Conservation (phyloP, 2,797 vertebrate genomes). For the Champsocephalus gunnari region DNA sequence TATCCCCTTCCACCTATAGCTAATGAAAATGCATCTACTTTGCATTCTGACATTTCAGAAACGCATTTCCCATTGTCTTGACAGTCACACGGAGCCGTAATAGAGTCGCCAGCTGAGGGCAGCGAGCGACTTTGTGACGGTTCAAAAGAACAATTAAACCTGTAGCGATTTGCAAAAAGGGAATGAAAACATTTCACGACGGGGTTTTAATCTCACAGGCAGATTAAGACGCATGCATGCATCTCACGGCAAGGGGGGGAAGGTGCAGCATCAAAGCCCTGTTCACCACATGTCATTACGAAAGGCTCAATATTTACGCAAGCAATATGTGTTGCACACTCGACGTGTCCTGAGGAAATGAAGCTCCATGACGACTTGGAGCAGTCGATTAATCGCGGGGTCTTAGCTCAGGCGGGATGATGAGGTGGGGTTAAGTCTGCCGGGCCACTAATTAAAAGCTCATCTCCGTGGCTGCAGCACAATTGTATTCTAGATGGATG, state of each 20-base stretch:
- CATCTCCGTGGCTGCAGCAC: slow-evolving; percentile 59
- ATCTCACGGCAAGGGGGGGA: slow-evolving; percentile 39
- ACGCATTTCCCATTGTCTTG: slow-evolving; percentile 60
- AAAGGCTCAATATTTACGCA: slow-evolving; percentile 76
- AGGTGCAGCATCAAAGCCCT: slow-evolving; percentile 64
- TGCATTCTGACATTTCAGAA: slow-evolving; percentile 72
- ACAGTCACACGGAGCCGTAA: slow-evolving; percentile 68
- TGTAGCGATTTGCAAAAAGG: slow-evolving; percentile 48
- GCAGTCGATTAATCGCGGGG: slow-evolving; percentile 81
- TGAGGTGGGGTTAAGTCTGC: slow-evolving; percentile 80
- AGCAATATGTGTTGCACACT: slow-evolving; percentile 64
- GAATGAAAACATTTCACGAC: slow-evolving; percentile 54
- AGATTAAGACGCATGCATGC: slow-evolving; percentile 54
- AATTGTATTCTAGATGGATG: slow-evolving; percentile 59
- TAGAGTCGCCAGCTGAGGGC: slow-evolving; percentile 64
- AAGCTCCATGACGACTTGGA: slow-evolving; percentile 79
- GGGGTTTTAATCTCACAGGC: slow-evolving; percentile 61
- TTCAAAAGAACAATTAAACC: slow-evolving; percentile 75
- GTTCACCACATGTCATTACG: slow-evolving; percentile 59
- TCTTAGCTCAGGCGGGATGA: slow-evolving; percentile 77
- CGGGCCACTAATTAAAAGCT: slow-evolving; percentile 84
- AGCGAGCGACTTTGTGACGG: slow-evolving; percentile 40
- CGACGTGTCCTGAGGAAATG: slow-evolving; percentile 68
- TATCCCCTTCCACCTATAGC: slow-evolving; percentile 43
- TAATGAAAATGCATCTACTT: slow-evolving; percentile 72